Evolutionary conservation across 2,888 invertebrate genomes (phyloP), one percentile per base, ranked within the genome.

Genomic region (Oscheius sp.): DNA sequence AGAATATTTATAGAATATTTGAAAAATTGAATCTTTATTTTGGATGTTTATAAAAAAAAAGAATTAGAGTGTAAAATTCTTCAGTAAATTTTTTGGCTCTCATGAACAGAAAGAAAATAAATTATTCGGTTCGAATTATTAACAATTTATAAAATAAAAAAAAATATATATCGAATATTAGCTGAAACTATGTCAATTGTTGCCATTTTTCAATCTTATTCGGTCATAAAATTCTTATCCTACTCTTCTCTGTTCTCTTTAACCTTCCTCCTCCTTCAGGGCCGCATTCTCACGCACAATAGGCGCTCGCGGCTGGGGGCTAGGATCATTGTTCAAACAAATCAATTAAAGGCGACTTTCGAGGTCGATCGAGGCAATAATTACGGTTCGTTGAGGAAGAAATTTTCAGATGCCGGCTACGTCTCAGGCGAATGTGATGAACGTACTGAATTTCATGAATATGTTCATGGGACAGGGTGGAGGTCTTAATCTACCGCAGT

Each of bases 281-380:
- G 45, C 30, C 47, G 30, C 26, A 44, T 47, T 62, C 62, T 49
- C 62, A 49, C 62, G 62, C 28, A 47, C 50, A 59, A 59, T 59
- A 59, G 59, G 44, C 44, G 59, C 56, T n/a, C n/a, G n/a, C 44
- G 44, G 26, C 41, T 12, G 51, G n/a, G 26, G 51, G 26, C 51
- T 30, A 24, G 59, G 57, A 59, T 59, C 59, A 71, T 71, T 71
- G 71, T 71, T 71, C 71, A 71, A 71, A 71, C 71, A 71, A 68
- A 71, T 71, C 67, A 71, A 71, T 71, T 68, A 71, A 71, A 68
- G 67, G 63, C 67, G 68, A 71, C 68, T 71, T 71, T 71, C 68
- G 71, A 71, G 71, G 71, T 68, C 72, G 67, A 59, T 41, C 59
- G 59, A 59, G 59, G 59, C 59, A 59, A 59, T 59, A 59, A 59